Evolutionary conservation across 2,888 invertebrate species (phyloP).

Genomic region (Sussaba pulchella): DNA sequence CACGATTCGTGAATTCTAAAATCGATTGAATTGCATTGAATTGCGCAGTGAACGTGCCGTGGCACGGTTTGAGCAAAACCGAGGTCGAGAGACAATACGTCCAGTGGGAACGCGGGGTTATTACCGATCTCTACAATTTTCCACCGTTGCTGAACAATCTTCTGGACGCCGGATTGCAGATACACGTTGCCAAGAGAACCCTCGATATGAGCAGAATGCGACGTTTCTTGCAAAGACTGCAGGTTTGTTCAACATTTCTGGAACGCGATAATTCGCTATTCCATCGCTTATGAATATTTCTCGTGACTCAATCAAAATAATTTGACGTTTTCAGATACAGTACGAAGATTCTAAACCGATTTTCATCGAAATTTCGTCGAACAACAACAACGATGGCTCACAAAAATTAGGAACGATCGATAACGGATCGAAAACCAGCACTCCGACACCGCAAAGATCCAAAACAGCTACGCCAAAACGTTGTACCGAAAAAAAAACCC

Average conservation of each 20-base stretch:
- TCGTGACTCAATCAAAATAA: background rate
- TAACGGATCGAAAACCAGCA: constrained; percentile 24
- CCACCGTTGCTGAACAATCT: constrained; percentile 75
- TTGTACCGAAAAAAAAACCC: constrained; percentile 28
- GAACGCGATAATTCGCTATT: background rate
- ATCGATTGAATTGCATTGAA: background rate
- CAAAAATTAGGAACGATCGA: constrained; percentile 28
- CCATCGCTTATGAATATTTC: background rate
- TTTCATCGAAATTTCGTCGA: constrained; percentile 69
- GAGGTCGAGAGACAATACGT: constrained; percentile 76
- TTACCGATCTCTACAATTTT: constrained; percentile 74
- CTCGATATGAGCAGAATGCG: constrained; percentile 77
- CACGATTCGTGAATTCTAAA: constrained; percentile 11
- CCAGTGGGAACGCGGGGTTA: constrained; percentile 72
- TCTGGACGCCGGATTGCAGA: constrained; percentile 76
- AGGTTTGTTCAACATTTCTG: constrained; percentile 69
- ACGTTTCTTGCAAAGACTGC: constrained; percentile 75
- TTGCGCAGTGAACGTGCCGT: constrained; percentile 74
- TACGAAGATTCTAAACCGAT: constrained; percentile 74
- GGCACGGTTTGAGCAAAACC: constrained; percentile 72
- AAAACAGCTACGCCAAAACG: constrained; percentile 51
- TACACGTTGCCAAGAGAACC: constrained; percentile 75
- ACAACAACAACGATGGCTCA: constrained; percentile 72
- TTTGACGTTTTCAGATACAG: constrained; percentile 70
- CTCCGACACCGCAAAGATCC: constrained; percentile 23